Conservation (phyloP, 1,140 invertebrate species). For the Drosophila melanogaster region DNA sequence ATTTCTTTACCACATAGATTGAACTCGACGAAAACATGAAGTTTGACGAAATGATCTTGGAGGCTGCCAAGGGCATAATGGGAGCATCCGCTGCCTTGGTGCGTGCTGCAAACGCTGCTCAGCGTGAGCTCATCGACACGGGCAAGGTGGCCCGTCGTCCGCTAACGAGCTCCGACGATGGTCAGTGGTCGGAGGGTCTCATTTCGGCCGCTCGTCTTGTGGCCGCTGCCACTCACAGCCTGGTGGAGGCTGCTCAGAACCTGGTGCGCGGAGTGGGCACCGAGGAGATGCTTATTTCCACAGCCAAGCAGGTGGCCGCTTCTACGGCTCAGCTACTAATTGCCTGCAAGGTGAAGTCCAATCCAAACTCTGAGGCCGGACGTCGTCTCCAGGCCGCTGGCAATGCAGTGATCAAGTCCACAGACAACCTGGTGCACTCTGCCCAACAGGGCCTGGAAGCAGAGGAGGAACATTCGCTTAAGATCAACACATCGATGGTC, state of each 20-base stretch:
- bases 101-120: conserved; percentile 97
- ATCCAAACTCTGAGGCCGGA: conserved; percentile 96
- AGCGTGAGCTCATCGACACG: conserved; percentile 95
- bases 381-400: conserved; percentile 97
- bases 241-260: conserved; percentile 98
- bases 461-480: conserved; percentile 95
- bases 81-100: conserved; percentile 98
- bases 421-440: conserved; percentile 97
- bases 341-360: conserved; percentile 98
- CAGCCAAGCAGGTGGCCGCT: conserved; percentile 98
- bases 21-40: conserved; percentile 97
- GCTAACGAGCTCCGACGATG: conserved; percentile 95
- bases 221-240: conserved; percentile 97
- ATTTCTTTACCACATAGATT: conserved; percentile 76
- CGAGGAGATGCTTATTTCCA: conserved; percentile 98
- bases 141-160: conserved; percentile 93
- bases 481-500: conserved; percentile 96
- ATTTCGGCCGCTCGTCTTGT: conserved; percentile 98
- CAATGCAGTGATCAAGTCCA: conserved; percentile 98
- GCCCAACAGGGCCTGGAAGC: conserved; percentile 96
- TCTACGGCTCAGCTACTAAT: conserved; percentile 98
- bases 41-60: conserved; percentile 99
- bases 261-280: conserved; percentile 97
- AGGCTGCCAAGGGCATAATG: conserved; percentile 99
- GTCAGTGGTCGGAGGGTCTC: conserved; percentile 99